Percentiles rank a stretch among this genome's conserved stretches.
These are phyloP conservation scores for Sclerurus mexicanus DNA, from an alignment of 2,113 vertebrate species.

Conservation along the genomic window DNA sequence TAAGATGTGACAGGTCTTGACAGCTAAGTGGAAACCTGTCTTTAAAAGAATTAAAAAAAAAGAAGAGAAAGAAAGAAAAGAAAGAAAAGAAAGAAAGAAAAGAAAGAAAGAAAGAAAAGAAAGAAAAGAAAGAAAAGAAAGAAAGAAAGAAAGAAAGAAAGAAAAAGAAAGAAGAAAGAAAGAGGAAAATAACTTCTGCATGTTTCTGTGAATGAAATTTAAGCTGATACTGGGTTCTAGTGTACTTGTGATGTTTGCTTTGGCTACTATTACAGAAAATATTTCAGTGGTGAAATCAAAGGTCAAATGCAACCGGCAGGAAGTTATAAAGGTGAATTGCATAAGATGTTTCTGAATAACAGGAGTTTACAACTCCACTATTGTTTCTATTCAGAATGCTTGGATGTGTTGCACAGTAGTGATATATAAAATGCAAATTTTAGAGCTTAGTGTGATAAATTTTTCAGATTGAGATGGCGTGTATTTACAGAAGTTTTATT, in stretches of 20 bases:
- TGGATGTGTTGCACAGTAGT: not conserved
- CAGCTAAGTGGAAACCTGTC: not conserved
- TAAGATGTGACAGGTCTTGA: not conserved
- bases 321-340: constrained; percentile 52
- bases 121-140: too few relatives aligned
- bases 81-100: not conserved
- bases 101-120: too few relatives aligned
- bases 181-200: not conserved
- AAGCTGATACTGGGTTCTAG: not conserved
- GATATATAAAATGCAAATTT: not conserved
- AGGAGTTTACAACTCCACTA: not conserved
- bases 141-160: too few relatives aligned
- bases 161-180: not conserved
- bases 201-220: constrained; percentile 25
- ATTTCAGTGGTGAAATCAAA: constrained; percentile 34
- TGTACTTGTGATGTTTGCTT: not conserved
- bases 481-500: not conserved
- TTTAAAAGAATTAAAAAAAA: too few relatives aligned
- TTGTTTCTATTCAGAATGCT: not conserved
- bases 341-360: constrained; percentile 29
- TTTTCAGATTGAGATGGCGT: not conserved
- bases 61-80: not conserved
- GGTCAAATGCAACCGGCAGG: constrained; percentile 28
- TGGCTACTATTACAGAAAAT: constrained; percentile 40
- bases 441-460: not conserved